Percentiles rank a stretch among this genome's conserved stretches.
phyloP scores from a whole-genome alignment of 2,888 invertebrate genomes.

The Portevinia maculata region DNA sequence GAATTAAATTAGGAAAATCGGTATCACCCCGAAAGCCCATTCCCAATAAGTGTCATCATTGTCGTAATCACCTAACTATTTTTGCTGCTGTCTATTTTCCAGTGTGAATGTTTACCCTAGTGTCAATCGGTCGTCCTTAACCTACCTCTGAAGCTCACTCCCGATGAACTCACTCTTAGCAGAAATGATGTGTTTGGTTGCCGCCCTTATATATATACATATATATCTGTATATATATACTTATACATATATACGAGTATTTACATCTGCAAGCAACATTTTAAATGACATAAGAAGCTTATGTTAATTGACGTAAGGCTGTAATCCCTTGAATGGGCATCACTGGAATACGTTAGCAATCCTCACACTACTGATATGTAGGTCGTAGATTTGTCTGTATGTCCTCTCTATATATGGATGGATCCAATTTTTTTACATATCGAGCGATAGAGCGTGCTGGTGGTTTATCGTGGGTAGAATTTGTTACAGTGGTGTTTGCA shows the following conservation, averaged over 20 bases:
- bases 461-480: slow-evolving; percentile 39
- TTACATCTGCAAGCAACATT: slow-evolving; percentile 75
- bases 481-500: slow-evolving; percentile 42
- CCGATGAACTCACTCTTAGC: slow-evolving; percentile 21
- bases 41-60: slow-evolving; percentile 62
- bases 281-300: slow-evolving; percentile 76
- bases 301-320: slow-evolving; percentile 76
- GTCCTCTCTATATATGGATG: slow-evolving; percentile 37
- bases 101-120: slow-evolving; percentile 8
- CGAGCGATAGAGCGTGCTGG: slow-evolving; percentile 60
- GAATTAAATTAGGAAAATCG: slow-evolving; percentile 9
- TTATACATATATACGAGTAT: too few species aligned
- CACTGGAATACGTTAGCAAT: slow-evolving; percentile 66
- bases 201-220: neutral
- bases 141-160: slow-evolving; percentile 38
- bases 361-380: slow-evolving; percentile 36
- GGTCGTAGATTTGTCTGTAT: slow-evolving; percentile 34
- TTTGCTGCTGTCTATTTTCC: neutral
- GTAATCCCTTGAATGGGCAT: slow-evolving; percentile 74
- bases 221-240: too few species aligned
- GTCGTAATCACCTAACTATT: slow-evolving; percentile 57
- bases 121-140: slow-evolving; percentile 30
- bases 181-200: slow-evolving; percentile 27
- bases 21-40: slow-evolving; percentile 39
- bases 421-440: slow-evolving; percentile 54